Conservation (phyloP, 2,797 vertebrate genomes). For the Gymnocypris eckloni region DNA sequence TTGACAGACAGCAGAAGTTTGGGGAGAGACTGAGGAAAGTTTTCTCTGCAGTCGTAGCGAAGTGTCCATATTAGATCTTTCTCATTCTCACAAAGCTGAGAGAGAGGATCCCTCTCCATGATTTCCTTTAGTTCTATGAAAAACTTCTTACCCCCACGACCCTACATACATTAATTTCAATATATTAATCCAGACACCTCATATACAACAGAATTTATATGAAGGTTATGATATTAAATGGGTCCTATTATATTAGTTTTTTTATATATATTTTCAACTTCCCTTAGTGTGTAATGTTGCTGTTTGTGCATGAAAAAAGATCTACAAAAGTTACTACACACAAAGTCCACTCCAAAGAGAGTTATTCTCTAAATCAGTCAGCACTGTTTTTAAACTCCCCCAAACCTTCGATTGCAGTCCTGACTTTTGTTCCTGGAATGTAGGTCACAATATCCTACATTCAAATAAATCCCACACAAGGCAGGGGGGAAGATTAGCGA, state of each 20-base stretch:
- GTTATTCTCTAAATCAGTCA: background rate
- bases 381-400: background rate
- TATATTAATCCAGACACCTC: background rate
- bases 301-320: background rate
- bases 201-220: background rate
- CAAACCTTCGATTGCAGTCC: background rate
- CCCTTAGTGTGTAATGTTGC: background rate
- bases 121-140: conserved; percentile 96
- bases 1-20: conserved; percentile 97
- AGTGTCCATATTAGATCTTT: conserved; percentile 99
- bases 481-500: no score
- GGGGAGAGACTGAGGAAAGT: conserved; percentile 93
- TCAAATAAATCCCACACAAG: background rate
- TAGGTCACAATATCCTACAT: background rate
- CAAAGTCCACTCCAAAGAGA: background rate
- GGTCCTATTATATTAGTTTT: background rate
- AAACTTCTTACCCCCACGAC: conserved; percentile 97
- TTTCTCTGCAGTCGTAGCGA: conserved; percentile 91
- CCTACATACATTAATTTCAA: conserved; percentile 69
- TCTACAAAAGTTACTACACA: background rate
- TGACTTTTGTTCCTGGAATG: background rate
- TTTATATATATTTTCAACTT: background rate
- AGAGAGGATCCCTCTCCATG: conserved; percentile 96
- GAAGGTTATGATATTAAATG: background rate
- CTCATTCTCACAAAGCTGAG: conserved; percentile 97